Evolutionary conservation across 2,797 vertebrate species (phyloP).

Genomic region (Tinamus major): DNA sequence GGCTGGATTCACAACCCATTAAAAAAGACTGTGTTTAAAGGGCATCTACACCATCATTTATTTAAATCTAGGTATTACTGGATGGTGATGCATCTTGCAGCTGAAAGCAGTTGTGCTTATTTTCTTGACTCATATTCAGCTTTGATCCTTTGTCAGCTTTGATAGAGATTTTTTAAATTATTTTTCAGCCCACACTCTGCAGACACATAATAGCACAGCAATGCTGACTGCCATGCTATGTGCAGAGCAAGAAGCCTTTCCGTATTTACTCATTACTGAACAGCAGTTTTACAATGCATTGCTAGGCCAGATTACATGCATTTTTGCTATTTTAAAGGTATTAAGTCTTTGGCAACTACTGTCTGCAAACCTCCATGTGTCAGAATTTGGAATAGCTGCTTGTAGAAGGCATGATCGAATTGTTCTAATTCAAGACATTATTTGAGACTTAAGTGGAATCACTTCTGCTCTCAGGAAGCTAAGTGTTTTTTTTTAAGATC

Average conservation of each 20-base stretch:
- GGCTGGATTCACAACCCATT: neutral
- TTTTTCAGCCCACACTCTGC: neutral
- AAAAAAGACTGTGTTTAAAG: neutral
- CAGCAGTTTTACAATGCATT: neutral
- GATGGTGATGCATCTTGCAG: neutral
- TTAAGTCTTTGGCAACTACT: rapidly evolving
- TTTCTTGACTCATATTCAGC: neutral
- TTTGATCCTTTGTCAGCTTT: neutral
- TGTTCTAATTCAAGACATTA: neutral
- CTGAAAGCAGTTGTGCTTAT: neutral
- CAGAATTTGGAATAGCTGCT: neutral
- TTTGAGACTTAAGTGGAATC: neutral
- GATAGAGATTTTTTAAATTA: neutral
- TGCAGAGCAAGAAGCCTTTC: neutral
- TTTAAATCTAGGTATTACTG: neutral
- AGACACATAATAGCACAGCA: neutral
- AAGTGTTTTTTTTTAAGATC: neutral
- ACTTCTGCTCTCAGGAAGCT: neutral
- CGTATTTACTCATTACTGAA: neutral
- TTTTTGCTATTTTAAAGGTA: neutral
- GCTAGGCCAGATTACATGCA: neutral
- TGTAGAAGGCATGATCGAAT: neutral
- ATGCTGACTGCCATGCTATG: too few relatives aligned
- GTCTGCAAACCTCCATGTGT: neutral
- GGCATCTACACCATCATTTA: neutral